phyloP scores from a whole-genome alignment of 1,140 invertebrate species.

The Cataglyphis hispanica region DNA sequence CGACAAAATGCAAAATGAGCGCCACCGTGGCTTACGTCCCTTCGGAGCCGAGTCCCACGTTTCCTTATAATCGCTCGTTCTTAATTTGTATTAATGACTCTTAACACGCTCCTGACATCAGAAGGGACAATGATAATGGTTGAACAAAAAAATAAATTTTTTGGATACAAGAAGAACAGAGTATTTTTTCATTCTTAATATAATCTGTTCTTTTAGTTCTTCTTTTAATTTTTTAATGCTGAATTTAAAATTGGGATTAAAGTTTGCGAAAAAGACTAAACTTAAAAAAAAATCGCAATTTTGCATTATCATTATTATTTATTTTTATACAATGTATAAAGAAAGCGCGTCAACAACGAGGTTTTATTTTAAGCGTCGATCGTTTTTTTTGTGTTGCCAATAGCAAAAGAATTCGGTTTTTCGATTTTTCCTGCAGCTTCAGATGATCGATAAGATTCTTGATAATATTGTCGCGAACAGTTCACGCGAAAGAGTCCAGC shows the following conservation, averaged over 20 bases:
- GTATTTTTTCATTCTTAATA: too few species aligned
- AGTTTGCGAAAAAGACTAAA: too few species aligned
- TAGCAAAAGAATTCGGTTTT: not conserved
- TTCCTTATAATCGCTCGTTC: constrained; percentile 44
- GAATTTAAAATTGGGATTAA: too few species aligned
- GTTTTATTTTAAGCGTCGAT: not conserved
- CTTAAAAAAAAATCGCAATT: too few species aligned
- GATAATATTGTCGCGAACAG: constrained; percentile 44
- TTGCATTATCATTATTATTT: not conserved
- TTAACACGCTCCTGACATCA: constrained; percentile 36
- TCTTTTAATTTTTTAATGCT: too few species aligned
- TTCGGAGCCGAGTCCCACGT: constrained; percentile 24
- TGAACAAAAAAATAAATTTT: not conserved
- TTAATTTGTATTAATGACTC: constrained; percentile 64
- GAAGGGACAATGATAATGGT: constrained; percentile 12
- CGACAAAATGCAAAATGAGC: constrained; percentile 31
- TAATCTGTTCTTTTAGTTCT: too few species aligned
- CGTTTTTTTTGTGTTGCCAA: not conserved
- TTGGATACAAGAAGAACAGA: too few species aligned
- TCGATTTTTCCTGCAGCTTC: not conserved
- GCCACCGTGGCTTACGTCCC: constrained; percentile 6
- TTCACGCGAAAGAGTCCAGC: constrained; percentile 44
- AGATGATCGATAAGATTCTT: constrained; percentile 19
- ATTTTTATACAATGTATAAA: not conserved
- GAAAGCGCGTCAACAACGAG: not conserved